Conservation (phyloP, 2,797 vertebrate species). For the Chiroxiphia lanceolata region DNA sequence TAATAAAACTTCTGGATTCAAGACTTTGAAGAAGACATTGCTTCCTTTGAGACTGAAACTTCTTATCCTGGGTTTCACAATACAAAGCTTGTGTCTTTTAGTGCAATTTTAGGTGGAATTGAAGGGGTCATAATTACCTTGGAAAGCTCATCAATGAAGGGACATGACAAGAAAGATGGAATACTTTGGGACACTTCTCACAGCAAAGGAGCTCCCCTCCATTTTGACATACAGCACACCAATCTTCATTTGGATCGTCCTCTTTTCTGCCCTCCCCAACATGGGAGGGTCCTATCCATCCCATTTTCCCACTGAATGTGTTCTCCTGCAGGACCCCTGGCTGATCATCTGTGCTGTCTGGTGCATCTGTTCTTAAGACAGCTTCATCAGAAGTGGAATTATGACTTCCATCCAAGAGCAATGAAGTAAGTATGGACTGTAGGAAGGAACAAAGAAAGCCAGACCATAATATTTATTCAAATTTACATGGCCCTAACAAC, state of each 20-base stretch:
- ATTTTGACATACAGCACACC: conserved; percentile 85
- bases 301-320: conserved; percentile 51
- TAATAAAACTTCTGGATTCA: background rate
- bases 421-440: conserved; percentile 77
- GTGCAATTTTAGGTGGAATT: background rate
- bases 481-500: background rate
- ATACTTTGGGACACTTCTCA: conserved; percentile 84
- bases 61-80: background rate
- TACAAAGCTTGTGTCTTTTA: background rate
- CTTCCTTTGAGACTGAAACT: background rate
- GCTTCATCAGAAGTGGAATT: conserved; percentile 66
- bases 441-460: background rate
- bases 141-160: conserved; percentile 79
- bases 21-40: background rate
- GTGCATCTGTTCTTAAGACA: conserved; percentile 72
- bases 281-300: conserved; percentile 65
- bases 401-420: conserved; percentile 74
- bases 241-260: conserved; percentile 84
- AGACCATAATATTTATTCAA: background rate
- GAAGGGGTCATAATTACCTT: conserved; percentile 67
- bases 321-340: conserved; percentile 63
- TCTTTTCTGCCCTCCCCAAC: conserved; percentile 76
- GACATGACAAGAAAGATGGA: conserved; percentile 82
- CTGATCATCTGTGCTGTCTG: conserved; percentile 80
- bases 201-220: conserved; percentile 83